Percentiles rank a stretch among this genome's conserved stretches.
phyloP scores from a whole-genome alignment of 2,888 invertebrate genomes.

The Athalia rosae region DNA sequence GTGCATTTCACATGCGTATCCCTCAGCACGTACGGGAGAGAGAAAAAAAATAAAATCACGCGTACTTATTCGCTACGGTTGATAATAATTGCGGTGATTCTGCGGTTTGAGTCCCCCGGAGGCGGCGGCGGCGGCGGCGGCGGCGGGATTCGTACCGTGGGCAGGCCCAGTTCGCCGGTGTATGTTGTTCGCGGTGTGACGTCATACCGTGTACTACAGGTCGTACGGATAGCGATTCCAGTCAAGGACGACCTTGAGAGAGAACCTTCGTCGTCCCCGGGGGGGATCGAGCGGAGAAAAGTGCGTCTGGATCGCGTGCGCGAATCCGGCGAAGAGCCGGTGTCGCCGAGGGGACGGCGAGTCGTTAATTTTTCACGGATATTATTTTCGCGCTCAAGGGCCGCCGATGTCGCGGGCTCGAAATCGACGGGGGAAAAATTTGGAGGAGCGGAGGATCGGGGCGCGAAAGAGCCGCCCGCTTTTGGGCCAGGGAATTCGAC shows the following conservation, averaged over 20 bases:
- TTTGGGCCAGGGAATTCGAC: no score
- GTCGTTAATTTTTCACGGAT: not conserved
- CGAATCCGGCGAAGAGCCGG: not conserved
- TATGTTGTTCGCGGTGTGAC: not conserved
- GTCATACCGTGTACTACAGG: slow-evolving; percentile 5
- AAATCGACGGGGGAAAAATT: no score
- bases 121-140: not conserved
- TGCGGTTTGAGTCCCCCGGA: no score
- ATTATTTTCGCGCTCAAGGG: not conserved
- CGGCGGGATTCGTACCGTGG: not conserved
- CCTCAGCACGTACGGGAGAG: no score
- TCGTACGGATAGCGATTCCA: slow-evolving; percentile 25
- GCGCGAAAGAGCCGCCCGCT: no score
- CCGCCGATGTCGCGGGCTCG: not conserved
- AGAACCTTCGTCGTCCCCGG: not conserved
- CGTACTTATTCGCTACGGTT: no score
- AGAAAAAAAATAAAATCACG: no score
- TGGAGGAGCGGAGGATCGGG: no score
- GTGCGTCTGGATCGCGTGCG: not conserved
- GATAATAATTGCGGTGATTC: no score
- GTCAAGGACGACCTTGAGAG: slow-evolving; percentile 38
- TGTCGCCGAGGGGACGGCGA: not conserved
- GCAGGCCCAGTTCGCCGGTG: not conserved
- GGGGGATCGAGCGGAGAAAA: not conserved
- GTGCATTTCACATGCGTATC: no score